Percentiles rank a stretch among this genome's conserved stretches.
Evolutionary conservation across 2,888 invertebrate genomes (phyloP).

Genomic region (Agrotis ipsilon): DNA sequence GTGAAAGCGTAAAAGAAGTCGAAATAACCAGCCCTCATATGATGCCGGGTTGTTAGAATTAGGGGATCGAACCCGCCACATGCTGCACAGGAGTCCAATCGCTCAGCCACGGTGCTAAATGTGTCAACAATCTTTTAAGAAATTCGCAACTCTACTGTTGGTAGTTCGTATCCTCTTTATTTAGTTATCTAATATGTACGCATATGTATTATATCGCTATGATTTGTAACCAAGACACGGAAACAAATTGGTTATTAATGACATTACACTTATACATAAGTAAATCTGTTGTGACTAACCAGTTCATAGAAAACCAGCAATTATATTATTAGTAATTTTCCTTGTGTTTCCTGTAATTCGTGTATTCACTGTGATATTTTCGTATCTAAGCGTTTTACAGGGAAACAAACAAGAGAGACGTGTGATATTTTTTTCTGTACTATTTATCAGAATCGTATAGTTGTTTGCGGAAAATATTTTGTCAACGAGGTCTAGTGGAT

Average conservation of each 20-base stretch:
- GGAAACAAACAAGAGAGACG: conserved; percentile 20
- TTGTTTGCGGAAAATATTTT: conserved; percentile 8
- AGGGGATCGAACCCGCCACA: too few relatives aligned
- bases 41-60: too few relatives aligned
- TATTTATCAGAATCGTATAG: conserved; percentile 20
- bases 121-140: too few relatives aligned
- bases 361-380: conserved; percentile 20
- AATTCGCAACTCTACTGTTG: too few relatives aligned
- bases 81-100: too few relatives aligned
- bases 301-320: conserved; percentile 29
- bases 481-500: conserved; percentile 20
- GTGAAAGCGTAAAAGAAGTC: too few relatives aligned
- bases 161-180: too few relatives aligned
- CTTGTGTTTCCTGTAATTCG: conserved; percentile 20
- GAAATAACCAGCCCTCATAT: too few relatives aligned
- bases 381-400: background rate
- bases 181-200: background rate
- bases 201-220: background rate
- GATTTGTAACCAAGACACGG: conserved; percentile 12
- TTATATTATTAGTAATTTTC: conserved; percentile 30
- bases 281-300: conserved; percentile 4
- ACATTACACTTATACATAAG: conserved; percentile 1
- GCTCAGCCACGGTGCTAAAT: too few relatives aligned
- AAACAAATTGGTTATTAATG: conserved; percentile 12
- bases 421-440: background rate